Conservation (phyloP, 2,888 invertebrate genomes). For the Eilema griseolum region DNA sequence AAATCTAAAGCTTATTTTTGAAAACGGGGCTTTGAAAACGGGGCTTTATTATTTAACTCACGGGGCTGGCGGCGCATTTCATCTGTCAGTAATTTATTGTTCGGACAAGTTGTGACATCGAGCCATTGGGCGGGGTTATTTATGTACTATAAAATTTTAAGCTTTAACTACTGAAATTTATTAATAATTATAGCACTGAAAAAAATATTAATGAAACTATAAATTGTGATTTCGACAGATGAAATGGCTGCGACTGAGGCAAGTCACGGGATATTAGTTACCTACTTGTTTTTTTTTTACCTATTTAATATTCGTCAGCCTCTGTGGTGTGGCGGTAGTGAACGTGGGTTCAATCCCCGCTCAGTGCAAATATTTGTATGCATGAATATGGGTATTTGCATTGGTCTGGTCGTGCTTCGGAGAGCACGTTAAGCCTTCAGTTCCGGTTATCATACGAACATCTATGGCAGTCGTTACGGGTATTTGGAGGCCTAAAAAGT, state of each 20-base stretch:
- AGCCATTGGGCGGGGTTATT: conserved; percentile 63
- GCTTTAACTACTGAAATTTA: conserved; percentile 53
- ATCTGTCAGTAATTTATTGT: conserved; percentile 70
- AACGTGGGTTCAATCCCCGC: too few relatives aligned
- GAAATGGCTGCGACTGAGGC: conserved; percentile 20
- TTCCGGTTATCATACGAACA: too few relatives aligned
- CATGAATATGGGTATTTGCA: too few relatives aligned
- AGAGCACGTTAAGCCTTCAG: too few relatives aligned
- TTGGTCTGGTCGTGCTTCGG: too few relatives aligned
- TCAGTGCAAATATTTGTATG: too few relatives aligned
- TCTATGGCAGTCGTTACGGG: too few relatives aligned
- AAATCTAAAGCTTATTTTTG: conserved; percentile 44
- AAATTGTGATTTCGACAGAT: conserved; percentile 43
- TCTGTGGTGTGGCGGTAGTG: too few relatives aligned
- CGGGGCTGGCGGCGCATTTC: conserved; percentile 59
- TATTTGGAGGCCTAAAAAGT: too few relatives aligned
- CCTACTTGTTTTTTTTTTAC: not conserved
- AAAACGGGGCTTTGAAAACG: conserved; percentile 43
- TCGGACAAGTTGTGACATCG: conserved; percentile 65
- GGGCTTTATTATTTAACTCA: conserved; percentile 54
- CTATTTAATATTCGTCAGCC: too few relatives aligned
- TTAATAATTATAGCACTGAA: conserved; percentile 40
- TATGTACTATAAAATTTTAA: conserved; percentile 59
- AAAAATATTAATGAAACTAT: conserved; percentile 51
- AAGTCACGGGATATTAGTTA: not conserved